These are phyloP conservation scores for Gopherus evgoodei DNA, from an alignment of 2,113 vertebrate genomes.

Conservation along the genomic window DNA sequence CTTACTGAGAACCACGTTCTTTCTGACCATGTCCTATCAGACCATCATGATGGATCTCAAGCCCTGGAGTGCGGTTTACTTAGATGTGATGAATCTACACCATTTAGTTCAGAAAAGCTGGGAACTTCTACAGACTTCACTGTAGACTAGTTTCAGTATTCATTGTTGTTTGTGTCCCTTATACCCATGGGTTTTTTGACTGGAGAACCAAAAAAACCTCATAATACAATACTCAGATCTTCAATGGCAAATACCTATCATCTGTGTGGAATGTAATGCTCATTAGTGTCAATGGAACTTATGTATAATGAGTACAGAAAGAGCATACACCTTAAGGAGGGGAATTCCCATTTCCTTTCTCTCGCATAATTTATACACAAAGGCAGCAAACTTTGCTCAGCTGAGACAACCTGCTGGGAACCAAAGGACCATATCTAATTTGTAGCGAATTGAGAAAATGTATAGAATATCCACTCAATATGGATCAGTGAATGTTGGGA, in stretches of 20 bases:
- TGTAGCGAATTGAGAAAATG: neutral
- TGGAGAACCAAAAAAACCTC: neutral
- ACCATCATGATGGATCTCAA: neutral
- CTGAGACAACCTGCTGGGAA: neutral
- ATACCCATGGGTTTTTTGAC: neutral
- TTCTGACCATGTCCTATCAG: neutral
- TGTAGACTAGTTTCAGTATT: neutral
- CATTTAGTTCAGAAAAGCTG: neutral
- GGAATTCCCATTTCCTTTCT: neutral
- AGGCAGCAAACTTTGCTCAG: neutral
- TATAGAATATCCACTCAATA: neutral
- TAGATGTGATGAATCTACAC: neutral
- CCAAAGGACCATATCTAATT: neutral
- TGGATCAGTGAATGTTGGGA: neutral
- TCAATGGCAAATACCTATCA: neutral
- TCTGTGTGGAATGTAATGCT: neutral
- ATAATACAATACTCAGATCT: neutral
- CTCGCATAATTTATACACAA: neutral
- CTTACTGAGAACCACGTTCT: neutral
- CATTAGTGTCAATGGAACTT: neutral
- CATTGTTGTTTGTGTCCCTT: neutral
- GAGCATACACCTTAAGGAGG: neutral
- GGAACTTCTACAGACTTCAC: neutral
- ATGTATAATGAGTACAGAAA: neutral
- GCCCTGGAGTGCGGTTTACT: neutral